Evolutionary conservation across 2,888 invertebrate genomes (phyloP), one percentile per base, ranked within the genome.

Genomic region (Stenotaenia linearis): DNA sequence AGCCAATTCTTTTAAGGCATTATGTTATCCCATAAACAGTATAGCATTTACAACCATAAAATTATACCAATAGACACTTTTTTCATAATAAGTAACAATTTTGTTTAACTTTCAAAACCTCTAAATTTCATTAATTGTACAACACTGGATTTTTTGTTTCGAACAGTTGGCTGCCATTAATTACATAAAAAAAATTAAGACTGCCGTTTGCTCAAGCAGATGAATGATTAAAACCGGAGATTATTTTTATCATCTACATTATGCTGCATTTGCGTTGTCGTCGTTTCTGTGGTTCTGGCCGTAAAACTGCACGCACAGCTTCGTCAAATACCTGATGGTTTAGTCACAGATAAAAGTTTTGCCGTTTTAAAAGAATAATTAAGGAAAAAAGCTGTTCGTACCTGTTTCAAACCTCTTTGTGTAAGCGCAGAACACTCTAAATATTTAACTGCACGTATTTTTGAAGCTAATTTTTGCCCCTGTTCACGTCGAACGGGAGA

Each of bases 361-460:
- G 23, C 21, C 56, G 12, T 21, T 56, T 23, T 23, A 25, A 25
- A 21, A 25, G 7, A 25, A 4, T 2, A 3, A 7, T 6, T 1
- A 5, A 1, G 23, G 25, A 1, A 5, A 23, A 21, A 25, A 18
- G n/a, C n/a, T n/a, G n/a, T n/a, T n/a, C n/a, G n/a, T 69, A 89
- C 89, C 90, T 96, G 96, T 88, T 97, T 97, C 80, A 99, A 90
- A 82, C 98, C 98, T 85, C 98, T 91, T 88, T 99, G 99, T 84
- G 99, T 99, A 83, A 99, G 89, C 81, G 99, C 99, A 79, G 98
- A 98, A 88, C 99, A 99, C 89, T 99, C 99, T 93, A 99, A 95
- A 87, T 99, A 99, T 89, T 97, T 97, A 80, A 97, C 96, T 83
- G 98, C 98, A 87, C 98, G 91, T 86, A 99, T 95, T 92, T 98